phyloP scores from a whole-genome alignment of 92 coral and sea anemone genomes.

The Palythoa grandis region DNA sequence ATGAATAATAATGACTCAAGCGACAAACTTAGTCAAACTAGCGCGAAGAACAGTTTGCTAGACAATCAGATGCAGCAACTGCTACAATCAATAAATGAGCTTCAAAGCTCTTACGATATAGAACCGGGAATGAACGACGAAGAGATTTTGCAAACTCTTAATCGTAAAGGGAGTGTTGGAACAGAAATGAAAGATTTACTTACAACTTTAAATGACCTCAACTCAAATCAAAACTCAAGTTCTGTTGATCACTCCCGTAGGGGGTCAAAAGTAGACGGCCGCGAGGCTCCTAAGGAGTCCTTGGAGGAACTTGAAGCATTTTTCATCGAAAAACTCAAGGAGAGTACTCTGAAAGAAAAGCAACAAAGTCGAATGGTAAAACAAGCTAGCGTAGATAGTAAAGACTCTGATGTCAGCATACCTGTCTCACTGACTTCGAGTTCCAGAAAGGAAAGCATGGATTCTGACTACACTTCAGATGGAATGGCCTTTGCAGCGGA shows the following conservation, averaged over 20 bases:
- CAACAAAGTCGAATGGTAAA: slow-evolving; percentile 49
- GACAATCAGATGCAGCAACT: slow-evolving; percentile 62
- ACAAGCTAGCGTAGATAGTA: slow-evolving; percentile 52
- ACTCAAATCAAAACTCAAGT: not conserved
- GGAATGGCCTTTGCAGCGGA: slow-evolving; percentile 43
- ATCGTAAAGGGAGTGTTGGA: slow-evolving; percentile 63
- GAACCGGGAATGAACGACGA: slow-evolving; percentile 46
- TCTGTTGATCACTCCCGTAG: slow-evolving; percentile 52
- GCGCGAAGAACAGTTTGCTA: slow-evolving; percentile 4
- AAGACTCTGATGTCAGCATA: slow-evolving; percentile 51
- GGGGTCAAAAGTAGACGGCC: not conserved
- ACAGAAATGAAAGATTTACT: slow-evolving; percentile 61
- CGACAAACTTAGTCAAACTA: not conserved
- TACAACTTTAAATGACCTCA: slow-evolving; percentile 57
- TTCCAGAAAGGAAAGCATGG: slow-evolving; percentile 48
- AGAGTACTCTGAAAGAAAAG: slow-evolving; percentile 43
- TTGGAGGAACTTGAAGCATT: slow-evolving; percentile 80
- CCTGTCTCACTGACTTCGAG: slow-evolving; percentile 41
- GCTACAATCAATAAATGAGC: slow-evolving; percentile 60
- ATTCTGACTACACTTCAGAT: slow-evolving; percentile 36
- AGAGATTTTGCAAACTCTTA: slow-evolving; percentile 26
- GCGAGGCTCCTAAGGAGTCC: slow-evolving; percentile 55
- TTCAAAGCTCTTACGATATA: slow-evolving; percentile 43
- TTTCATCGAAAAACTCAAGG: slow-evolving; percentile 74
- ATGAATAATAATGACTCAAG: slow-evolving; percentile 21